phyloP scores from a whole-genome alignment of 2,888 invertebrate genomes.

The Euzophera pinguis region DNA sequence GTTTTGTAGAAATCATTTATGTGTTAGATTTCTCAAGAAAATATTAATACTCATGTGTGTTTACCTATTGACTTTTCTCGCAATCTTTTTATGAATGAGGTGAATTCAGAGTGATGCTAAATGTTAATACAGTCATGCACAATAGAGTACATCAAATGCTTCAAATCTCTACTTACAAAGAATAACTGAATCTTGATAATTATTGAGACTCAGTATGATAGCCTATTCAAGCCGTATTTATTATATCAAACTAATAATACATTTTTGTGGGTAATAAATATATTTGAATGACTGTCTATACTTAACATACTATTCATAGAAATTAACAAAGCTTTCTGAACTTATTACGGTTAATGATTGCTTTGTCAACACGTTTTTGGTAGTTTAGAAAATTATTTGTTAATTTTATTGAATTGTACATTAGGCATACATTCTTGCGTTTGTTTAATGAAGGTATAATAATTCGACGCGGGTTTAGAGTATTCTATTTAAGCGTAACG shows the following conservation, averaged over 20 bases:
- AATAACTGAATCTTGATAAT: too few species aligned
- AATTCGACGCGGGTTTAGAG: constrained; percentile 77
- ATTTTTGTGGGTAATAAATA: too few species aligned
- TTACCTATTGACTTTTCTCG: constrained; percentile 23
- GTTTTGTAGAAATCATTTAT: constrained; percentile 32
- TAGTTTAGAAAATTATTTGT: neutral
- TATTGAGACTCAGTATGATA: too few species aligned
- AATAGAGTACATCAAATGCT: neutral
- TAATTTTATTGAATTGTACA: neutral
- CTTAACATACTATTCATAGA: too few species aligned
- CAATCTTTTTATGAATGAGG: constrained; percentile 24
- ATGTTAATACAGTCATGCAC: constrained; percentile 10
- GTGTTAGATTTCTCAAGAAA: constrained; percentile 13
- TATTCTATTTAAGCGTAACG: constrained; percentile 79
- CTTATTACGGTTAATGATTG: too few species aligned
- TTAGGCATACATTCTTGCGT: constrained; percentile 37
- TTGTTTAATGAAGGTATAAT: constrained; percentile 47
- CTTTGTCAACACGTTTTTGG: too few species aligned
- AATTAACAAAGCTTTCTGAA: too few species aligned
- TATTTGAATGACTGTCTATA: too few species aligned
- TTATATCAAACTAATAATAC: too few species aligned
- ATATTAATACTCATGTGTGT: constrained; percentile 9
- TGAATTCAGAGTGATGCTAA: constrained; percentile 17
- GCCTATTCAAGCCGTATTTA: too few species aligned
- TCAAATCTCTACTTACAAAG: neutral